Evolutionary conservation across 2,888 invertebrate species (phyloP).

Genomic region (Melanostoma scalare): DNA sequence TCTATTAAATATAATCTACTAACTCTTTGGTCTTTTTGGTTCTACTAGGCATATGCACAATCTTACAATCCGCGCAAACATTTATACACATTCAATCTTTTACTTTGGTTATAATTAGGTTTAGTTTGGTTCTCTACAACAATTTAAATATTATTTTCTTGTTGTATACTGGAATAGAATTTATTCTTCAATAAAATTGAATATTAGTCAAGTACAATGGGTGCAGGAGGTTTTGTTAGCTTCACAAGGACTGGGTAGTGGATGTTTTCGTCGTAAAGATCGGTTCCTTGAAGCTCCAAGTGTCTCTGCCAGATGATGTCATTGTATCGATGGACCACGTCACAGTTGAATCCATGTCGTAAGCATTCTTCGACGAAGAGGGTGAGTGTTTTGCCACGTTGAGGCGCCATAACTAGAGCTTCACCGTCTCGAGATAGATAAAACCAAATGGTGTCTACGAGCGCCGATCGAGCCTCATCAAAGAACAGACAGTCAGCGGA

Average conservation of each 20-base stretch:
- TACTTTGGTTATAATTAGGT: slow-evolving; percentile 19
- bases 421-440: slow-evolving; percentile 85
- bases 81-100: slow-evolving; percentile 61
- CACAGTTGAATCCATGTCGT: slow-evolving; percentile 84
- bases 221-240: slow-evolving; percentile 79
- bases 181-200: slow-evolving; percentile 30
- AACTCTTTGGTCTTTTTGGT: slow-evolving; percentile 70
- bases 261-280: slow-evolving; percentile 86
- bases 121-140: slow-evolving; percentile 48
- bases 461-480: slow-evolving; percentile 87
- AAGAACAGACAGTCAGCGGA: slow-evolving; percentile 92
- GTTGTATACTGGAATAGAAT: slow-evolving; percentile 51
- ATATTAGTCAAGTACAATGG: slow-evolving; percentile 61
- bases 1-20: slow-evolving; percentile 66
- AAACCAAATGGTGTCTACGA: slow-evolving; percentile 87
- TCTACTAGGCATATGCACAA: slow-evolving; percentile 57
- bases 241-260: slow-evolving; percentile 88
- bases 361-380: slow-evolving; percentile 86
- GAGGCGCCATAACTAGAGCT: slow-evolving; percentile 90
- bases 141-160: slow-evolving; percentile 1
- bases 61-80: slow-evolving; percentile 49
- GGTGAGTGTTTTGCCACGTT: slow-evolving; percentile 87
- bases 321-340: slow-evolving; percentile 85
- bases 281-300: slow-evolving; percentile 84
- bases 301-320: slow-evolving; percentile 87